Evolutionary conservation across 2,113 vertebrate genomes (phyloP).

Genomic region (Hippocampus mohnikei): DNA sequence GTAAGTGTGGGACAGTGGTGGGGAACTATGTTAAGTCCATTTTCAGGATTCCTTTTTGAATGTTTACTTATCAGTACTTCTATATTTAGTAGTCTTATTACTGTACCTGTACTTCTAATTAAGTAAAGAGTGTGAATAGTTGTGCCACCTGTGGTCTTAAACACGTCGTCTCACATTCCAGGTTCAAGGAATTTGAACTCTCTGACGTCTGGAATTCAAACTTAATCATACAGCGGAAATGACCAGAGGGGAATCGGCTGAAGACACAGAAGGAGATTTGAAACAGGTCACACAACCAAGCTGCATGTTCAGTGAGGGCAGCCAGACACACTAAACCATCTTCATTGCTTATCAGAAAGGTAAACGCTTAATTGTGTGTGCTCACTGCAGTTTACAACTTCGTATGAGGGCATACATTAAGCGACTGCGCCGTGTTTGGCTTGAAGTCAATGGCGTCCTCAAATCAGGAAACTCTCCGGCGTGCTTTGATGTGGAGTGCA

Average conservation of each 20-base stretch:
- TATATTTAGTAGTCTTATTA: too few relatives aligned
- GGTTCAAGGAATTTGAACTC: constrained; percentile 38
- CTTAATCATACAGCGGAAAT: constrained; percentile 54
- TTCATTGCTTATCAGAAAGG: constrained; percentile 42
- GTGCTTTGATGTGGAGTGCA: too few relatives aligned
- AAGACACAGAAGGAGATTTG: not conserved
- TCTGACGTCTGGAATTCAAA: constrained; percentile 54
- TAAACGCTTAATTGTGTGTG: constrained; percentile 31
- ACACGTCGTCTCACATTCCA: constrained; percentile 22
- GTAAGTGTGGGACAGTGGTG: too few relatives aligned
- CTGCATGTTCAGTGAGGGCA: not conserved
- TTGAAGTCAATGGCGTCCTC: too few relatives aligned
- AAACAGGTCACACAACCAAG: not conserved
- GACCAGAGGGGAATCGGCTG: constrained; percentile 25
- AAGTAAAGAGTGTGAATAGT: too few relatives aligned
- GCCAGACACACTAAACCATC: constrained; percentile 22
- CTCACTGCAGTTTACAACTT: constrained; percentile 8
- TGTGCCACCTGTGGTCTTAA: not conserved
- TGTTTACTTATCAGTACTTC: too few relatives aligned
- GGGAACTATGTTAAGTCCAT: too few relatives aligned
- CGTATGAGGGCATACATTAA: not conserved
- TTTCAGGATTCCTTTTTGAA: too few relatives aligned
- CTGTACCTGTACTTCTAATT: too few relatives aligned
- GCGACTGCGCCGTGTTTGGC: not conserved
- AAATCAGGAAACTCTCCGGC: too few relatives aligned